Evolutionary conservation across 2,888 invertebrate species (phyloP), one percentile per base, ranked within the genome.

Genomic region (Colletes collaris): DNA sequence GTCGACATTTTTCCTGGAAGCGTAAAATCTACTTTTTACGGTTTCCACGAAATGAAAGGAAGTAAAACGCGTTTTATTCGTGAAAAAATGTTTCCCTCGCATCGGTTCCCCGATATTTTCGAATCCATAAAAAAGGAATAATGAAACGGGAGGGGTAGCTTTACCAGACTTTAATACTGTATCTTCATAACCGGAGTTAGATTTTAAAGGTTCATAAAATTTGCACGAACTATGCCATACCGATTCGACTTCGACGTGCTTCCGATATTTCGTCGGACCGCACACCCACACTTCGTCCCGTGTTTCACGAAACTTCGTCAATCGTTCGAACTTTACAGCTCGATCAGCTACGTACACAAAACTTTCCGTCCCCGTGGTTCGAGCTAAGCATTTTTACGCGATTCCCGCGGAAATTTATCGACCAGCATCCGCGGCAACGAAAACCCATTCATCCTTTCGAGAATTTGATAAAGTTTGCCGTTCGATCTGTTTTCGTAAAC

Each of bases 401-500:
- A 27, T 60, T n/a, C 8, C 37, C 59, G 46, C 6, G 55, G 27
- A 27, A 66, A 52, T 69, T 80, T 80, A 79, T 80, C 58, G 46
- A 1, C 2, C 37, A 19, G 53, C 16, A 16, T 16, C 19, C 13
- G 19, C 13, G 19, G 50, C 58, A 64, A 46, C 44, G 19, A n/a
- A 49, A n/a, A 49, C 10, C 56, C 52, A 58, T 59, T 46, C 49
- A 58, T 73, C 35, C 7, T 19, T 52, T 27, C n/a, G 6, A n/a
- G 46, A 52, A 79, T 65, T 69, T 79, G 68, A 79, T 72, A 64
- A 68, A 73, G 52, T 66, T 73, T 58, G 13, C 13, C 53, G 10
- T 55, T 64, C 67, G 62, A 63, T 66, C 60, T 72, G 79, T 79
- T 79, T 79, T 79, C 65, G 68, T 13, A 64, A 71, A 67, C 44